These are phyloP conservation scores for Mongoloraphidia duomilia DNA, from an alignment of 2,888 invertebrate species.

Conservation along the genomic window DNA sequence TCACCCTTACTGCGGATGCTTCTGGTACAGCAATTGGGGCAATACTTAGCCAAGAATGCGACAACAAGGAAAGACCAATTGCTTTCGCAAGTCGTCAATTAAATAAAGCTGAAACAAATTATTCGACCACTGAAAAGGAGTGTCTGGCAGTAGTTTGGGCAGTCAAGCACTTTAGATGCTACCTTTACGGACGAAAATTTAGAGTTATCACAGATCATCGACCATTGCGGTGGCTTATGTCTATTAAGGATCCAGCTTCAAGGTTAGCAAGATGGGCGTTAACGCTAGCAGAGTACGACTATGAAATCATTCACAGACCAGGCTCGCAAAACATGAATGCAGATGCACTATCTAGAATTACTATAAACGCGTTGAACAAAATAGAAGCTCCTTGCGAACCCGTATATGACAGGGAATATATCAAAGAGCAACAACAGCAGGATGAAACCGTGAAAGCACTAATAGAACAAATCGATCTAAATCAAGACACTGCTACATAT, in stretches of 20 bases:
- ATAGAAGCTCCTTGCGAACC: too few species aligned
- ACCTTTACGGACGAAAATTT: too few species aligned
- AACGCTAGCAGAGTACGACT: constrained; percentile 4
- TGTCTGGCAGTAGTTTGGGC: too few species aligned
- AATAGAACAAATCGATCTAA: not conserved
- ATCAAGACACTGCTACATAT: not conserved
- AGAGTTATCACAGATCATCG: too few species aligned
- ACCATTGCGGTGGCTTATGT: too few species aligned
- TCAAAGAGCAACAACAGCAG: not conserved
- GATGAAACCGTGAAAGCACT: not conserved
- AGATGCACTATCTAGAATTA: too few species aligned
- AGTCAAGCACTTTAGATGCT: too few species aligned
- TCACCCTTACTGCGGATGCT: constrained; percentile 12
- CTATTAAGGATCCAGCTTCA: constrained; percentile 4
- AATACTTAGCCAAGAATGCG: constrained; percentile 8
- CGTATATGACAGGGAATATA: not conserved
- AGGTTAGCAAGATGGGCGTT: constrained; percentile 4
- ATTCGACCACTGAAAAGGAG: too few species aligned
- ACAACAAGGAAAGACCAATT: constrained; percentile 8
- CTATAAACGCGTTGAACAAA: too few species aligned
- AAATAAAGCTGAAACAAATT: too few species aligned
- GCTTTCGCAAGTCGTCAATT: too few species aligned
- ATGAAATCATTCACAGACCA: constrained; percentile 2
- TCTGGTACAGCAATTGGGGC: constrained; percentile 9
- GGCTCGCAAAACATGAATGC: not conserved